Conservation (phyloP, 2,888 invertebrate genomes). For the Caenorhabditis auriculariae region DNA sequence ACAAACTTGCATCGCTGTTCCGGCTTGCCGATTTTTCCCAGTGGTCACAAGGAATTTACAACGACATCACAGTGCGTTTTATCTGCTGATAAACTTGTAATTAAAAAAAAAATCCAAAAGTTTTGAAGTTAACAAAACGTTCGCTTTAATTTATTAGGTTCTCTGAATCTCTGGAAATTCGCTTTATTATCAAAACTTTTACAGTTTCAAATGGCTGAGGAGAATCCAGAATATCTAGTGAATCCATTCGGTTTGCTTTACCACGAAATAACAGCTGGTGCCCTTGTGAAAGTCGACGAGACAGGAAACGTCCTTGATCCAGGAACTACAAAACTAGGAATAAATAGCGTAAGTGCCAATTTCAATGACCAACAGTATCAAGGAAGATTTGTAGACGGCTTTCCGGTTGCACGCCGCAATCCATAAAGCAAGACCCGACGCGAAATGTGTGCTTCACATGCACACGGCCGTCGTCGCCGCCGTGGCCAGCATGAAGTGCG, state of each 20-base stretch:
- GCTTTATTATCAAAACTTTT: slow-evolving; percentile 2
- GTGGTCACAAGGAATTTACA: slow-evolving; percentile 39
- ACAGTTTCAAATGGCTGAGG: slow-evolving; percentile 31
- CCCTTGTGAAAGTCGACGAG: slow-evolving; percentile 74
- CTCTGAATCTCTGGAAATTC: neutral
- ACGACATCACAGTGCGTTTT: slow-evolving; percentile 34
- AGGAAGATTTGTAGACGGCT: slow-evolving; percentile 73
- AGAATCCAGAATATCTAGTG: slow-evolving; percentile 83
- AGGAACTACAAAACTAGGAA: slow-evolving; percentile 53
- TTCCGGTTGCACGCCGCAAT: slow-evolving; percentile 92
- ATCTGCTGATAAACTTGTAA: no score
- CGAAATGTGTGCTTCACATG: slow-evolving; percentile 92
- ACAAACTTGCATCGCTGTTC: slow-evolving; percentile 36
- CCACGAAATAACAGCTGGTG: slow-evolving; percentile 86
- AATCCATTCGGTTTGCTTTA: slow-evolving; percentile 73
- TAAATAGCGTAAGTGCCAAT: slow-evolving; percentile 34
- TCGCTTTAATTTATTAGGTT: no score
- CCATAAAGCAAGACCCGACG: slow-evolving; percentile 94
- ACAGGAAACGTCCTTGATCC: slow-evolving; percentile 53
- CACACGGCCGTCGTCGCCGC: slow-evolving; percentile 77
- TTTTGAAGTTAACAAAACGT: no score
- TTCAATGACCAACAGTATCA: neutral
- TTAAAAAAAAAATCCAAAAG: no score
- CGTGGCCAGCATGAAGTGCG: slow-evolving; percentile 71
- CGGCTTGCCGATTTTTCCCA: slow-evolving; percentile 37